A percentile compares a stretch with the other conserved stretches of the same genome.
phyloP scores from a whole-genome alignment of 2,888 invertebrate genomes.

The Cetonia aurata region DNA sequence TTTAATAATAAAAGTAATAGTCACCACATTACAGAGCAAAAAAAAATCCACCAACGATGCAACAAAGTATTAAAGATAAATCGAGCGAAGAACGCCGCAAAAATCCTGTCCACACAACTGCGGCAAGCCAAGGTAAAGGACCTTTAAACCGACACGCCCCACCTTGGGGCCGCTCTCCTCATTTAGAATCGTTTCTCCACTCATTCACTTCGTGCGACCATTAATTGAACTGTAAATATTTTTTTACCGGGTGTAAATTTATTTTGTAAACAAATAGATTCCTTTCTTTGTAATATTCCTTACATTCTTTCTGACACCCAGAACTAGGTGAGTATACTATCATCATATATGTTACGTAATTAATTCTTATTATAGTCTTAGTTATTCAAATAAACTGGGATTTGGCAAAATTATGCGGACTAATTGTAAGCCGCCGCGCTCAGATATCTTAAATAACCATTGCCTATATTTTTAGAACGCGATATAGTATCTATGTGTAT shows the following conservation, averaged over 20 bases:
- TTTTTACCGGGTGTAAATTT: conserved; percentile 11
- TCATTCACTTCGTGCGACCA: conserved; percentile 33
- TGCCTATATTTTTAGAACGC: conserved; percentile 9
- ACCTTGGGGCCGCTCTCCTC: conserved; percentile 14
- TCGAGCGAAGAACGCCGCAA: conserved; percentile 25
- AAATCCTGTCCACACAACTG: conserved; percentile 17
- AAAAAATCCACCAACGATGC: conserved; percentile 17
- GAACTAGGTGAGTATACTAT: no score
- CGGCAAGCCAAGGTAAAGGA: conserved; percentile 33
- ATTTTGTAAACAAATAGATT: conserved; percentile 22
- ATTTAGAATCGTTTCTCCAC: conserved; percentile 23
- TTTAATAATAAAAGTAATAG: conserved; percentile 6
- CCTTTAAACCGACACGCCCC: conserved; percentile 35
- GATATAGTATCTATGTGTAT: background rate
- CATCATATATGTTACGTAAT: no score
- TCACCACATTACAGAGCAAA: conserved; percentile 12
- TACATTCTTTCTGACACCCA: no score
- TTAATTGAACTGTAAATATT: conserved; percentile 30
- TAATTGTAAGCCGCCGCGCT: background rate
- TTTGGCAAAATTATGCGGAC: background rate
- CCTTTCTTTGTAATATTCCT: no score
- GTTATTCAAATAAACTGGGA: no score
- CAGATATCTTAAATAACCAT: no score
- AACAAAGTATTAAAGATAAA: conserved; percentile 16
- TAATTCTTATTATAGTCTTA: background rate